Base-by-base conservation (phyloP, 2,888 invertebrate species). In the Ochlodes sylvanus region DNA sequence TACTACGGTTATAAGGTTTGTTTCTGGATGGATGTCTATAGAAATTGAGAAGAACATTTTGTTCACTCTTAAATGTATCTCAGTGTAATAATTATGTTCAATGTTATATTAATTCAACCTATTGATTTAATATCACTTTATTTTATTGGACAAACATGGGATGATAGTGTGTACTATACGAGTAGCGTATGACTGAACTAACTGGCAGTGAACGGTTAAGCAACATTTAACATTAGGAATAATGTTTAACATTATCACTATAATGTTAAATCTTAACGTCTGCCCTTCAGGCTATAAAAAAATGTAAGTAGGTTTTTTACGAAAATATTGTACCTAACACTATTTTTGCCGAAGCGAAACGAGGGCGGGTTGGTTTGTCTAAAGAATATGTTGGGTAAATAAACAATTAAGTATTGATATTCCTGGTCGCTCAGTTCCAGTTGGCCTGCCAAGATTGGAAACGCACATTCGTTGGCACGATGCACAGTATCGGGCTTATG, bases 401-500 rank as follows among this genome's bases (percentile, higher is more conserved):
- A 52, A 21, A 27, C 21, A 52, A 21, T 34, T 34, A 32, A 55
- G 34, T 15, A 55, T 27, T 55, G 27, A 55, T 55, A 9, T 34
- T 55, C 15, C 15, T 38, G 50, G n/a, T 55, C 38, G 71, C 70
- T 17, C 71, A 83, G 82, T 79, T 79, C 64, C 71, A 77, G 21
- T 66, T 81, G 19, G 82, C 75, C 7, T 83, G 83, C 69, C 75
- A 84, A 71, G 78, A 81, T 63, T 94, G 93, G 93, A 91, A 88
- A 75, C 78, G 91, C 57, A 88, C 93, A 1, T 76, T 93, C 54
- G 87, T 93, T 52, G 94, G 94, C 19, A 93, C 93, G 7, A 79
- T 94, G 14, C 94, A 94, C 76, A 94, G 93, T 71, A 76, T 93
- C 44, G 95, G 94, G 2, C 93, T 94, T 72, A 93, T 95, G 76